A percentile compares a stretch with the other conserved stretches of the same genome.
Conservation (phyloP, 2,888 invertebrate species). For the Ornithoptera priamus region DNA sequence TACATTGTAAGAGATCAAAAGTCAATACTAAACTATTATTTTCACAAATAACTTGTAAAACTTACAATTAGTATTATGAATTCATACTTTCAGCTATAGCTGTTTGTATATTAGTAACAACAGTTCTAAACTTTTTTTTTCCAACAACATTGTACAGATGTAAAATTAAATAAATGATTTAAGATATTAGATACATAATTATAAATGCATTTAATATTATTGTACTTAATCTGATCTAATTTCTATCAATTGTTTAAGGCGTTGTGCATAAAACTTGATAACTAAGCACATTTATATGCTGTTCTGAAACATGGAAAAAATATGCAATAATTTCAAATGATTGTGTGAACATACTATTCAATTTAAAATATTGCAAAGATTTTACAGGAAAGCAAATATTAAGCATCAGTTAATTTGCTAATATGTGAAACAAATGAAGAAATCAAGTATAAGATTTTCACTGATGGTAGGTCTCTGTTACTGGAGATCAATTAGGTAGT, state of each 20-base stretch:
- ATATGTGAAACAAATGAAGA: no score
- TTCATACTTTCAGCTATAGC: background rate
- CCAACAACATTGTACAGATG: no score
- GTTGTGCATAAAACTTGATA: background rate
- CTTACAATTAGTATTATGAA: background rate
- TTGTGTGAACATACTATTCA: background rate
- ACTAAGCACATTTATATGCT: background rate
- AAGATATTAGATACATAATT: no score
- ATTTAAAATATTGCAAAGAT: background rate
- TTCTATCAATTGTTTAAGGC: no score
- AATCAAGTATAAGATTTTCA: no score
- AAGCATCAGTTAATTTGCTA: background rate
- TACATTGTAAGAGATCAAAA: no score
- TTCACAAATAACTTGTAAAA: background rate
- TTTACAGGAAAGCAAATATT: background rate
- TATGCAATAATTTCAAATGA: background rate
- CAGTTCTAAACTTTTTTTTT: background rate
- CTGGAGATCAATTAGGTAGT: no score
- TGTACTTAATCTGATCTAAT: no score
- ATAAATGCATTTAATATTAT: no score
- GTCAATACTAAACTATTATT: background rate
- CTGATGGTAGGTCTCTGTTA: no score
- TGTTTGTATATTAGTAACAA: background rate
- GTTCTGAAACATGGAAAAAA: background rate
- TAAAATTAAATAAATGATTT: no score